Evolutionary conservation across 2,888 invertebrate species (phyloP).

Genomic region (Tetanocera ferruginea): DNA sequence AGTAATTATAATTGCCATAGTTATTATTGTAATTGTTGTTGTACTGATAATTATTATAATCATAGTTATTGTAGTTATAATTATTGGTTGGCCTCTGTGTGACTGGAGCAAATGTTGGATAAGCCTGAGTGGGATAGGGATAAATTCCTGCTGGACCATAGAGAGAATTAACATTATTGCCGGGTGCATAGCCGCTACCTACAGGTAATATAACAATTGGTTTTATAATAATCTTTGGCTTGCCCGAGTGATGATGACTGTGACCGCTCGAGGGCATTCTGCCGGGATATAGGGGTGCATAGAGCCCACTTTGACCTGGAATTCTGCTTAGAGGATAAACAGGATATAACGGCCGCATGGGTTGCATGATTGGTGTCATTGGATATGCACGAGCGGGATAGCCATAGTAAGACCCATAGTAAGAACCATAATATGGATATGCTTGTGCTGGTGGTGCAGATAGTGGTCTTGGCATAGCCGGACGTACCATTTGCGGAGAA

Average conservation of each 20-base stretch:
- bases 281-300: not conserved
- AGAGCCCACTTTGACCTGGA: not conserved
- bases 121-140: slow-evolving; percentile 34
- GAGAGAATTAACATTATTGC: slow-evolving; percentile 21
- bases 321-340: not conserved
- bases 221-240: slow-evolving; percentile 39
- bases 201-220: slow-evolving; percentile 41
- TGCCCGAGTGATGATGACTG: not conserved
- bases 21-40: slow-evolving; percentile 1
- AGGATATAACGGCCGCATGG: slow-evolving; percentile 17
- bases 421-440: no score
- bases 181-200: slow-evolving; percentile 34
- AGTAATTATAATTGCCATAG: slow-evolving; percentile 35
- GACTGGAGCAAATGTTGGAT: slow-evolving; percentile 28
- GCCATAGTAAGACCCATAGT: no score
- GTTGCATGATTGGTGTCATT: not conserved
- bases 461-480: slow-evolving; percentile 2
- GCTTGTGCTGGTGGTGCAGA: slow-evolving; percentile 30
- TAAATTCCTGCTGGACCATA: slow-evolving; percentile 38
- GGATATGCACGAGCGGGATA: not conserved
- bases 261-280: not conserved
- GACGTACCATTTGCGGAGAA: slow-evolving; percentile 35
- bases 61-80: slow-evolving; percentile 33
- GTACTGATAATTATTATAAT: slow-evolving; percentile 9
- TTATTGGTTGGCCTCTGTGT: slow-evolving; percentile 23